These are phyloP conservation scores for Macrosteles quadrilineatus DNA, from an alignment of 1,140 invertebrate genomes.

Conservation along the genomic window DNA sequence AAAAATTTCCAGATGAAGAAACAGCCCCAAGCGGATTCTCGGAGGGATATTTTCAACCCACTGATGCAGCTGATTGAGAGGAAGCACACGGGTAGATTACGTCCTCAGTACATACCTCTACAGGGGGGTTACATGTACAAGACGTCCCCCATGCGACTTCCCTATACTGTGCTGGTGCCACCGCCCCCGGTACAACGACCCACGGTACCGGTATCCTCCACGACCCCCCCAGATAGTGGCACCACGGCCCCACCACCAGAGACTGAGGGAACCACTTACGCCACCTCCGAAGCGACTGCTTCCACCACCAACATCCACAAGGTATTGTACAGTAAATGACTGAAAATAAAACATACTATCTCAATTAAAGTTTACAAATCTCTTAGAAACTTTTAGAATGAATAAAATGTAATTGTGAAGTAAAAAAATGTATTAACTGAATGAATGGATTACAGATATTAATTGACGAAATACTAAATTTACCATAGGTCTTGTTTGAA, in stretches of 20 bases:
- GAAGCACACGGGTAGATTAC: not conserved
- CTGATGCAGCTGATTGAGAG: not conserved
- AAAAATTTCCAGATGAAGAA: slow-evolving; percentile 7
- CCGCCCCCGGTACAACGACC: slow-evolving; percentile 60
- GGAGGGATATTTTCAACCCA: slow-evolving; percentile 7
- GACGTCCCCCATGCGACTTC: slow-evolving; percentile 39
- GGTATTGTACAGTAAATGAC: no score
- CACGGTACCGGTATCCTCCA: slow-evolving; percentile 47
- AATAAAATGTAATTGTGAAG: no score
- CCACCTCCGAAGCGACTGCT: not conserved
- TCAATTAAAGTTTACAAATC: no score
- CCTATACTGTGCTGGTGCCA: slow-evolving; percentile 66
- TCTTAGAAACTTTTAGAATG: no score
- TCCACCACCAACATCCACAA: slow-evolving; percentile 18
- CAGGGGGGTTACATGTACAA: slow-evolving; percentile 7
- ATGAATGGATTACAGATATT: no score
- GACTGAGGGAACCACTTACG: slow-evolving; percentile 4
- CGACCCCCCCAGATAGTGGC: slow-evolving; percentile 29
- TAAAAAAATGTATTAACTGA: no score
- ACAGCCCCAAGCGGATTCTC: slow-evolving; percentile 3
- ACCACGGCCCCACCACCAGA: not conserved
- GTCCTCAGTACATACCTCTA: slow-evolving; percentile 33
- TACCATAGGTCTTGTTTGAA: no score
- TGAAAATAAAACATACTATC: no score
- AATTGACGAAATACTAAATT: no score